Conservation (phyloP, 1,140 invertebrate genomes). For the Orius laevigatus region DNA sequence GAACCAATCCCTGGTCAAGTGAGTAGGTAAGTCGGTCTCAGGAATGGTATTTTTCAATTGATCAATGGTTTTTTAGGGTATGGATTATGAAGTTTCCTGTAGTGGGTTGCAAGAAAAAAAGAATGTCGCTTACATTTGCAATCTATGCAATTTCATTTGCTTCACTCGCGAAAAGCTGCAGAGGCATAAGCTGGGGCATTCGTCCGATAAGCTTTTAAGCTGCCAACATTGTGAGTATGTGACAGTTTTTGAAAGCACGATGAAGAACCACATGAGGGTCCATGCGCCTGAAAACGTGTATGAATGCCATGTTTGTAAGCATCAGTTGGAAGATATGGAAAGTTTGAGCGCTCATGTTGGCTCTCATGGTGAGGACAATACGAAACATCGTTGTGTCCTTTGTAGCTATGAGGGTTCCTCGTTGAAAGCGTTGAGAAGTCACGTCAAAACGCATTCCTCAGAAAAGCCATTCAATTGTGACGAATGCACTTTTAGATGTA, state of each 20-base stretch:
- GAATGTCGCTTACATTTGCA: background rate
- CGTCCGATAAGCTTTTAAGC: background rate
- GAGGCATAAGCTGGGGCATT: background rate
- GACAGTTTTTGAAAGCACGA: background rate
- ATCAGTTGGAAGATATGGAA: background rate
- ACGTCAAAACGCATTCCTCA: background rate
- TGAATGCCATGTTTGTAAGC: background rate
- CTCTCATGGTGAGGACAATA: background rate
- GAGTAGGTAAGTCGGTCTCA: too few species aligned
- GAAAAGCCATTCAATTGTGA: background rate
- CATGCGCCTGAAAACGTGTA: background rate
- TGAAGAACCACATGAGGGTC: background rate
- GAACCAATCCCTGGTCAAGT: too few species aligned
- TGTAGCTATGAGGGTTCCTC: background rate
- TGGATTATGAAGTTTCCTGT: too few species aligned
- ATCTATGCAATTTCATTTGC: background rate
- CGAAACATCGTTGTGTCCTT: background rate
- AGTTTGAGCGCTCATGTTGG: background rate
- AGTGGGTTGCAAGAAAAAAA: too few species aligned
- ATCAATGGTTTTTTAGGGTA: too few species aligned
- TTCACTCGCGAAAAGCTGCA: background rate
- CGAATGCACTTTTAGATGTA: background rate
- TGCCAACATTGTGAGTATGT: background rate
- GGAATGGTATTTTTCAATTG: too few species aligned
- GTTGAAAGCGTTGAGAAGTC: background rate